Percentiles rank a stretch among this genome's conserved stretches.
These are phyloP conservation scores for Metellina segmentata DNA, from an alignment of 2,888 invertebrate species.

Conservation along the genomic window DNA sequence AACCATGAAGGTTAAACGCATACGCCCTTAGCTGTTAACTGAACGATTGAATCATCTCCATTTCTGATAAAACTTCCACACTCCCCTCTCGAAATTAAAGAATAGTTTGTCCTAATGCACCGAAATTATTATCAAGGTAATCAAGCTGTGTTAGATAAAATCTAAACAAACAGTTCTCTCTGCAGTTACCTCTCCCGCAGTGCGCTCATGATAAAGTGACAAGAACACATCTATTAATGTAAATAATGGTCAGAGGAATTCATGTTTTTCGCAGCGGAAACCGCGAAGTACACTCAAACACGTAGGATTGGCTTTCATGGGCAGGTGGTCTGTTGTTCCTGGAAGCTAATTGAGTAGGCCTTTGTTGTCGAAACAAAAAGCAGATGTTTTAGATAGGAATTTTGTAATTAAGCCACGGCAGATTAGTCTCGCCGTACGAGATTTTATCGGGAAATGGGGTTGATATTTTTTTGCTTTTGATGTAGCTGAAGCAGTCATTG, in stretches of 20 bases:
- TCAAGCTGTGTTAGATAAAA: too few species aligned
- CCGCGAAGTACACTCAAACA: constrained; percentile 20
- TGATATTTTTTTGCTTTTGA: not conserved
- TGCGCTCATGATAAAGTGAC: constrained; percentile 21
- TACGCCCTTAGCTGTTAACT: too few species aligned
- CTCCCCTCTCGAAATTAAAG: too few species aligned
- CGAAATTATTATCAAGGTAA: too few species aligned
- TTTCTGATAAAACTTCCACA: too few species aligned
- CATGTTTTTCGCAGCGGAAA: constrained; percentile 38
- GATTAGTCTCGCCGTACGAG: constrained; percentile 23
- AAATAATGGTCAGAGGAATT: constrained; percentile 54
- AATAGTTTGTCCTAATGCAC: too few species aligned
- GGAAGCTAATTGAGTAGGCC: constrained; percentile 45
- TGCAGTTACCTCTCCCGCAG: not conserved
- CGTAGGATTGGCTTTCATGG: constrained; percentile 30
- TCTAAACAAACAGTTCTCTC: too few species aligned
- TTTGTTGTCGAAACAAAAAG: constrained; percentile 70
- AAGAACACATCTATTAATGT: constrained; percentile 58
- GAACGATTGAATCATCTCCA: too few species aligned
- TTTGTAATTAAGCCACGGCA: constrained; percentile 59
- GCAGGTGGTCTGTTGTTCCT: constrained; percentile 61
- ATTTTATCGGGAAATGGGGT: not conserved
- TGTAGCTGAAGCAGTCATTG: not conserved
- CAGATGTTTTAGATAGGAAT: constrained; percentile 69
- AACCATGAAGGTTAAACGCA: too few species aligned